A percentile compares a stretch with the other conserved stretches of the same genome.
Conservation (phyloP, 2,113 vertebrate genomes). For the Labeo rohita region DNA sequence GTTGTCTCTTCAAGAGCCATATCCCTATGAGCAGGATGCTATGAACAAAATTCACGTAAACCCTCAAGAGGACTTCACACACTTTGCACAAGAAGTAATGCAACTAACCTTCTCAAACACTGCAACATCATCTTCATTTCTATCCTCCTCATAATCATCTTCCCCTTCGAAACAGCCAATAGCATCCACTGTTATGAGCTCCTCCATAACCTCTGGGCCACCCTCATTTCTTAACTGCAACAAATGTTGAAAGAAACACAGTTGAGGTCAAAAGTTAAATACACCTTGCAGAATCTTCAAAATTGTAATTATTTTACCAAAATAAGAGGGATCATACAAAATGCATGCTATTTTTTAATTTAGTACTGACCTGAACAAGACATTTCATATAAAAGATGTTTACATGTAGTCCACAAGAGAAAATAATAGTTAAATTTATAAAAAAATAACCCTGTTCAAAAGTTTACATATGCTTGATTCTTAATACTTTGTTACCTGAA, state of each 20-base stretch:
- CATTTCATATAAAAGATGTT: no score
- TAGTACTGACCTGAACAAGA: no score
- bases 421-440: no score
- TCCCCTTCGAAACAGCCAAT: constrained; percentile 92
- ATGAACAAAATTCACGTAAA: constrained; percentile 1
- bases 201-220: constrained; percentile 84
- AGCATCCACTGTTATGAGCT: constrained; percentile 94
- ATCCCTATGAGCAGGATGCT: constrained; percentile 38
- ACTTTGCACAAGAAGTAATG: background rate
- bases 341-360: no score
- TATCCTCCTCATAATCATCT: constrained; percentile 79
- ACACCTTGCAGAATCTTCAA: no score
- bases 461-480: no score
- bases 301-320: no score
- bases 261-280: no score
- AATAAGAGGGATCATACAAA: no score
- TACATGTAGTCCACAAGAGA: no score
- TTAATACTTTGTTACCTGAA: no score
- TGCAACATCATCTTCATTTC: constrained; percentile 66
- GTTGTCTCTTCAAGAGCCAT: constrained; percentile 38
- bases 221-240: constrained; percentile 68
- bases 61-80: background rate
- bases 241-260: background rate
- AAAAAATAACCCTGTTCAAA: no score
- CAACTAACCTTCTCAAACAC: constrained; percentile 26